phyloP scores from a whole-genome alignment of 2,888 invertebrate genomes.

The Melieria omissa region DNA sequence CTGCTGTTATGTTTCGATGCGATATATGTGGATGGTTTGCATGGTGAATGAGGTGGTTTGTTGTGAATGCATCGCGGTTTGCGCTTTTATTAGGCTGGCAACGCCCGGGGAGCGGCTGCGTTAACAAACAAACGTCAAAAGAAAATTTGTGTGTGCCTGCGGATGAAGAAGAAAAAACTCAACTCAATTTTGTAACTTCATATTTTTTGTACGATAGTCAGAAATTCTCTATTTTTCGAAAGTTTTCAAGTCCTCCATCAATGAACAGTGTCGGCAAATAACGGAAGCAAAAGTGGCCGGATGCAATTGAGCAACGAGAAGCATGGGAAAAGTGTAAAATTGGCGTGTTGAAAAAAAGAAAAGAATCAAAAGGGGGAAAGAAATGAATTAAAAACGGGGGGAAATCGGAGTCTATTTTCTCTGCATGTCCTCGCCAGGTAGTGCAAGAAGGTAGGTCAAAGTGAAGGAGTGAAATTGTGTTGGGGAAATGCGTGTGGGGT shows the following conservation, averaged over 20 bases:
- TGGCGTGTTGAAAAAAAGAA: slow-evolving; percentile 38
- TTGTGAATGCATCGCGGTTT: no score
- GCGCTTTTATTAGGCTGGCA: neutral
- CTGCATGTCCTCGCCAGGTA: slow-evolving; percentile 58
- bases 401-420: slow-evolving; percentile 41
- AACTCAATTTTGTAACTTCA: slow-evolving; percentile 41
- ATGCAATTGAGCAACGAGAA: slow-evolving; percentile 24
- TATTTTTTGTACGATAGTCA: slow-evolving; percentile 55
- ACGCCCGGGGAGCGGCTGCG: slow-evolving; percentile 41
- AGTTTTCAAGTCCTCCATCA: slow-evolving; percentile 48
- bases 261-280: slow-evolving; percentile 49
- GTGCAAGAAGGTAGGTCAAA: slow-evolving; percentile 65
- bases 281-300: slow-evolving; percentile 17
- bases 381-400: slow-evolving; percentile 50
- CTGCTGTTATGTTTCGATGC: no score
- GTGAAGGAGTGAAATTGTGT: slow-evolving; percentile 48
- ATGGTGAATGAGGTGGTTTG: no score
- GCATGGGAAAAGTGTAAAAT: slow-evolving; percentile 21
- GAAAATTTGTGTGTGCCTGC: slow-evolving; percentile 43
- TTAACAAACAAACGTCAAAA: slow-evolving; percentile 56
- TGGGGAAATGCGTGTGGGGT: slow-evolving; percentile 24
- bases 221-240: slow-evolving; percentile 49
- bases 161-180: slow-evolving; percentile 37
- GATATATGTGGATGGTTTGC: no score
- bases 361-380: slow-evolving; percentile 28